Evolutionary conservation across 2,113 vertebrate genomes (phyloP), one percentile per base, ranked within the genome.

Genomic region (Lepisosteus oculatus): DNA sequence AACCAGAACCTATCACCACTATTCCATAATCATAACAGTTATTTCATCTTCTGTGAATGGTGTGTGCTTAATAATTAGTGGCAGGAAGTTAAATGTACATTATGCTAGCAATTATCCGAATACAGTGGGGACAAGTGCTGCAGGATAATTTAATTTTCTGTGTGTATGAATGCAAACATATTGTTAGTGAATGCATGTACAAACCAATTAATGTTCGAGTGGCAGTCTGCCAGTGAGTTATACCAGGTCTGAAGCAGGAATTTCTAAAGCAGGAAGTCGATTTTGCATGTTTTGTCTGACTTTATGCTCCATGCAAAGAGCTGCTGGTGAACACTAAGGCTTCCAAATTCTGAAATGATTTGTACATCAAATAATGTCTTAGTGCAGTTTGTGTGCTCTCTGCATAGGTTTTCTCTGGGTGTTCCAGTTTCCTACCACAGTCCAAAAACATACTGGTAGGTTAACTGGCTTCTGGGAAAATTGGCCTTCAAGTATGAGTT

Each of bases 41-140:
- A 59, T 12, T 59, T 13, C 6, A 14, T 47, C 43, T 51, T 42
- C 57, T 29, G 59, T 51, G 69, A 72, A 79, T 81, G 76, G 72
- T 44, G 8, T 78, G 74, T 74, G 75, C 68, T 81, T 84, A 78
- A 75, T 79, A 77, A 79, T 80, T 76, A 78, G 74, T 43, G 72
- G 72, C 76, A 81, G 76, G 64, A 75, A 79, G 78, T 71, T 66
- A 74, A 77, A 77, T 79, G 47, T 44, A 72, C n/a, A 14, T 45
- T 72, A 70, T 55, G 76, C 79, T 78, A 83, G 78, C 74, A 78
- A 80, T 83, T 79, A 78, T 76, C 76, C 42, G 13, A 70, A 54
- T 76, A 78, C 80, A 78, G 69, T 0, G 61, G 79, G 83, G 83
- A 83, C 51, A 0, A 63, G 75, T 74, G 74, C 71, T 77, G 77